Percentiles rank a stretch among this genome's conserved stretches.
phyloP scores from a whole-genome alignment of 2,797 vertebrate genomes.

The Trachops cirrhosus region DNA sequence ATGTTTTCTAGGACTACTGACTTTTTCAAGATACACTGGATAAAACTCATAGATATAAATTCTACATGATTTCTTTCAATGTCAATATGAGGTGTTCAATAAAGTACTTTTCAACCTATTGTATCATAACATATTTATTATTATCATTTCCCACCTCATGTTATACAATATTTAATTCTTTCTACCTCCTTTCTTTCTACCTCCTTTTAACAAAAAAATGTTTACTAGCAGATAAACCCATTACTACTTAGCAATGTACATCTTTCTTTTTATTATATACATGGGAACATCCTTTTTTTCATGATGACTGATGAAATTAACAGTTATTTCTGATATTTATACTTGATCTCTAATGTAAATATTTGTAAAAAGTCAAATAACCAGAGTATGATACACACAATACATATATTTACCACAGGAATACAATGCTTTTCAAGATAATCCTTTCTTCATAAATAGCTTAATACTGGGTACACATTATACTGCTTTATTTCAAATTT shows the following conservation, averaged over 20 bases:
- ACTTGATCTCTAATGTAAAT: background rate
- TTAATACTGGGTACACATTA: background rate
- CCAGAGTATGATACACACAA: background rate
- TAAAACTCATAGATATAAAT: background rate
- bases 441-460: background rate
- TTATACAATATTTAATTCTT: constrained; percentile 9
- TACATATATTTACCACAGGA: background rate
- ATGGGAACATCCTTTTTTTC: background rate
- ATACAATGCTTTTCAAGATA: background rate
- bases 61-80: background rate
- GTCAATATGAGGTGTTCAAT: background rate
- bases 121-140: background rate
- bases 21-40: background rate
- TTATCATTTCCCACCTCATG: background rate
- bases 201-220: background rate
- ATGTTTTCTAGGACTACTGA: background rate
- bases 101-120: background rate
- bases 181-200: background rate
- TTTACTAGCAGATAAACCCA: background rate
- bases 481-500: background rate
- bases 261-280: background rate
- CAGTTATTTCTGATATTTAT: background rate
- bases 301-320: background rate
- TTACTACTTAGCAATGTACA: background rate
- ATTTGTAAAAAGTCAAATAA: background rate